Conservation (phyloP, 1,140 invertebrate genomes). For the Drosophila fuyamai region DNA sequence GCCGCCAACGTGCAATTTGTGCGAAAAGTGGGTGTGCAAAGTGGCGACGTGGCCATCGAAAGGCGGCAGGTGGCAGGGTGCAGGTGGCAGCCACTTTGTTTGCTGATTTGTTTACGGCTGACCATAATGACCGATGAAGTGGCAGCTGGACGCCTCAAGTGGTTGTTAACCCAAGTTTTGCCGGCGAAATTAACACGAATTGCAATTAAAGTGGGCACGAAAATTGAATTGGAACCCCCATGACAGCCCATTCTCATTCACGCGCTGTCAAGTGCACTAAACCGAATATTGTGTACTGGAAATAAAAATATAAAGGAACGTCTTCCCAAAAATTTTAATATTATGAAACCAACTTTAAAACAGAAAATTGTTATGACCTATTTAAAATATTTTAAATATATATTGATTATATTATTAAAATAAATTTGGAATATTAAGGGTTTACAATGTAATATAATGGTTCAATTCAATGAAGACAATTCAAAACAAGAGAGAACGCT, state of each 20-base stretch:
- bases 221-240: constrained; percentile 44
- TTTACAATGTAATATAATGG: too few species aligned
- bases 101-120: constrained; percentile 71
- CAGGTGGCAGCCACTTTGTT: constrained; percentile 48
- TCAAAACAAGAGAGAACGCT: too few species aligned
- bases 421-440: too few species aligned
- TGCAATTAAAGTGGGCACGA: constrained; percentile 74
- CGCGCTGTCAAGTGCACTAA: constrained; percentile 10
- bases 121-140: constrained; percentile 69
- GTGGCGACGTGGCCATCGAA: constrained; percentile 44
- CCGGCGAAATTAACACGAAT: constrained; percentile 63
- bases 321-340: too few species aligned
- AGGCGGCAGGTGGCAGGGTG: constrained; percentile 22
- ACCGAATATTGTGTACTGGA: neutral
- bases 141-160: constrained; percentile 41
- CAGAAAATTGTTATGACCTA: too few species aligned
- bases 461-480: too few species aligned
- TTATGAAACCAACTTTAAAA: too few species aligned
- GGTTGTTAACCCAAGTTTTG: constrained; percentile 57
- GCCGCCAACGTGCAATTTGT: constrained; percentile 62
- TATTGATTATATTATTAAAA: too few species aligned
- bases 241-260: constrained; percentile 14
- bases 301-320: too few species aligned
- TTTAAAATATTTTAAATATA: too few species aligned
- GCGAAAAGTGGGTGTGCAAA: constrained; percentile 35